These are phyloP conservation scores for Eurosta solidaginis DNA, from an alignment of 1,140 invertebrate genomes.

Conservation along the genomic window DNA sequence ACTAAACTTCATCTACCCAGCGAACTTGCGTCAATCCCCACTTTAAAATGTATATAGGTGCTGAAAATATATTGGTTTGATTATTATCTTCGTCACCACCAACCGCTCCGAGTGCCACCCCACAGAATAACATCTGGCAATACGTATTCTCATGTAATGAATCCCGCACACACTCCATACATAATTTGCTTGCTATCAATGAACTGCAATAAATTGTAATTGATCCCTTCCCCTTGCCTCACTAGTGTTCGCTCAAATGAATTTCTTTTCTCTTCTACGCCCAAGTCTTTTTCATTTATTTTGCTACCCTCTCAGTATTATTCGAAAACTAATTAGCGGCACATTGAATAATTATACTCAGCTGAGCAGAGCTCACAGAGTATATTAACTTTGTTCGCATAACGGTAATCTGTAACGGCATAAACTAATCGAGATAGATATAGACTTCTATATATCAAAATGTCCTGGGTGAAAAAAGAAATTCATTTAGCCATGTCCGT, in stretches of 20 bases:
- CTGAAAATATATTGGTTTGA: slow-evolving; percentile 27
- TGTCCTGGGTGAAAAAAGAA: no score
- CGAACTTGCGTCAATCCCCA: no score
- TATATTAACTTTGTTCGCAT: no score
- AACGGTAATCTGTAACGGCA: no score
- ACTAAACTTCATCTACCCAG: no score
- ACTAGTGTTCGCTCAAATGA: no score
- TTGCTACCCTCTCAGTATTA: background rate
- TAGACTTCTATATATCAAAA: no score
- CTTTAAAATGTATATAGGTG: background rate
- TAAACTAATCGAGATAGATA: no score
- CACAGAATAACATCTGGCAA: background rate
- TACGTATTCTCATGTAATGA: background rate
- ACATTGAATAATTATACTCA: background rate
- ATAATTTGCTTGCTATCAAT: background rate
- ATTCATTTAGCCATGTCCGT: no score
- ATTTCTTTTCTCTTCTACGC: background rate
- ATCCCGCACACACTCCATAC: background rate
- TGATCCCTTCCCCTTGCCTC: background rate
- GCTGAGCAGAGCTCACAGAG: no score
- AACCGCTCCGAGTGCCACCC: background rate
- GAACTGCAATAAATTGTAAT: slow-evolving; percentile 11
- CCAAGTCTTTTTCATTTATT: background rate
- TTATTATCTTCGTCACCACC: background rate
- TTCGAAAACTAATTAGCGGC: background rate